Conservation (phyloP, 2,888 invertebrate species). For the Trichogramma evanescens region DNA sequence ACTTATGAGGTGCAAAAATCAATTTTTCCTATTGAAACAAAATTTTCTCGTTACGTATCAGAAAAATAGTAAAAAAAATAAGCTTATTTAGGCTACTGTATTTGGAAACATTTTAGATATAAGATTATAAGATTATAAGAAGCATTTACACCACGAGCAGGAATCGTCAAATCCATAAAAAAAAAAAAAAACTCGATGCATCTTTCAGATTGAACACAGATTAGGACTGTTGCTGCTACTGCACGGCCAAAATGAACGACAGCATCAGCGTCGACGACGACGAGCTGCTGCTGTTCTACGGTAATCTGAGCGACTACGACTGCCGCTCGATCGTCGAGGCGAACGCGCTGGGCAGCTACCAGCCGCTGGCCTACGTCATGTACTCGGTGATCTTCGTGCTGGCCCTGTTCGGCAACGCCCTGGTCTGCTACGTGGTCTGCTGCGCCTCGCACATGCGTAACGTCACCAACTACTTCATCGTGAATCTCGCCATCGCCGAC, state of each 20-base stretch:
- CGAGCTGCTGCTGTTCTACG: constrained; percentile 21
- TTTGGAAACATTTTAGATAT: too few relatives aligned
- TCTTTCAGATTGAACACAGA: background rate
- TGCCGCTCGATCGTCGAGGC: background rate
- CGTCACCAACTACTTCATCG: constrained; percentile 87
- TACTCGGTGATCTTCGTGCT: constrained; percentile 66
- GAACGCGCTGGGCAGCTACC: constrained; percentile 48
- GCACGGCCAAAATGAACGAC: constrained; percentile 9
- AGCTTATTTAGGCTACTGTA: too few relatives aligned
- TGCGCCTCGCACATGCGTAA: constrained; percentile 81
- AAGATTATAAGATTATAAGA: too few relatives aligned
- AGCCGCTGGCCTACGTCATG: constrained; percentile 61
- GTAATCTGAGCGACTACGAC: constrained; percentile 6
- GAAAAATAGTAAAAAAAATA: too few relatives aligned
- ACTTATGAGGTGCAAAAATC: too few relatives aligned
- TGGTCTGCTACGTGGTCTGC: constrained; percentile 81
- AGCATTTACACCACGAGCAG: too few relatives aligned
- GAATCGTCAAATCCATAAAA: too few relatives aligned
- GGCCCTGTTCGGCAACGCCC: constrained; percentile 66
- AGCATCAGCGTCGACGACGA: background rate
- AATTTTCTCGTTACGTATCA: too few relatives aligned
- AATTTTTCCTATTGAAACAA: too few relatives aligned
- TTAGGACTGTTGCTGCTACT: background rate
- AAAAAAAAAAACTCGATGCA: too few relatives aligned
- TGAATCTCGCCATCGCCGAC: constrained; percentile 82